Conservation (phyloP, 2,797 vertebrate genomes). For the Lophotriccus pileatus region DNA sequence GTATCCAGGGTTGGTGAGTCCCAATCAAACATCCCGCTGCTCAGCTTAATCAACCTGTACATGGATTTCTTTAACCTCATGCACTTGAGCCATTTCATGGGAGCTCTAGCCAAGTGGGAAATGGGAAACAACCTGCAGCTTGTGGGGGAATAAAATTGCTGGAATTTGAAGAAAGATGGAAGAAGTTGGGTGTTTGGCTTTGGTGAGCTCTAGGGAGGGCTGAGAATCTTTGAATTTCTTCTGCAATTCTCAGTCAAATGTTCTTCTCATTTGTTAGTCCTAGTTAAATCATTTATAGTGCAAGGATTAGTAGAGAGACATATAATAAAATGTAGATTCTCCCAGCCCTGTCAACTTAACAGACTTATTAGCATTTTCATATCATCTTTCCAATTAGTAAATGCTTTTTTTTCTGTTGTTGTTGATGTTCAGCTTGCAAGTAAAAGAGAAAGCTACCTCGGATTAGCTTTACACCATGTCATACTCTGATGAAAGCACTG, state of each 20-base stretch:
- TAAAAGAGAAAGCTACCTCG: neutral
- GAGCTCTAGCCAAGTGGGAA: neutral
- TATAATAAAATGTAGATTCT: constrained; percentile 20
- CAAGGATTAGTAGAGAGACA: constrained; percentile 20
- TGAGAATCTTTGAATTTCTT: neutral
- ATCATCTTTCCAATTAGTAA: constrained; percentile 57
- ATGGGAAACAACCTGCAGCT: neutral
- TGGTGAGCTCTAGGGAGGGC: accelerated
- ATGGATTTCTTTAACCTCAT: neutral
- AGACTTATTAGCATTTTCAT: constrained; percentile 61
- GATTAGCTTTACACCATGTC: neutral
- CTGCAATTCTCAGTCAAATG: neutral
- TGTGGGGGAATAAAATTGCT: neutral
- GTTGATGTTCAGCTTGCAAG: neutral
- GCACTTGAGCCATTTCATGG: neutral
- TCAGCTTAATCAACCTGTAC: neutral
- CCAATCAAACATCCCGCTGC: neutral
- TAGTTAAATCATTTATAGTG: neutral
- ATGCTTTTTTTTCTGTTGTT: neutral
- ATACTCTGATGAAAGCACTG: constrained; percentile 35
- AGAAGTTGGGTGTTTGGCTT: neutral
- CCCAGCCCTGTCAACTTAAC: constrained; percentile 35
- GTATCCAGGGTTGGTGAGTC: neutral
- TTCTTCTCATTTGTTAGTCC: neutral
- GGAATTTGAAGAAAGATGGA: neutral